phyloP scores from a whole-genome alignment of 2,888 invertebrate species.

The Melinopterus prodromus region DNA sequence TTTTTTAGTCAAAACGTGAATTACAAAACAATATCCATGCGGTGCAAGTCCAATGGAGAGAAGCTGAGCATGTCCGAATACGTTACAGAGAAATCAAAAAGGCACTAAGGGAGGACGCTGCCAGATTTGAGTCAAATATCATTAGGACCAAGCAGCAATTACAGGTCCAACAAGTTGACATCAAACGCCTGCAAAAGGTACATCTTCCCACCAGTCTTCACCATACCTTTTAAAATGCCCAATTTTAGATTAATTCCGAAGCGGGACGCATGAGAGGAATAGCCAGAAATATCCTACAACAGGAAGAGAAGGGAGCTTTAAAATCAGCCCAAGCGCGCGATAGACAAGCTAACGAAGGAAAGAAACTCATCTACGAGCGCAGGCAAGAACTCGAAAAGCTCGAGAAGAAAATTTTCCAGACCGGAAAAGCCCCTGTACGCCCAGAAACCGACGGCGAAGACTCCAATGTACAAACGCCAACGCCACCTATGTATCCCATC shows the following conservation, averaged over 20 bases:
- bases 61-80: constrained; percentile 80
- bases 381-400: constrained; percentile 78
- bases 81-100: constrained; percentile 78
- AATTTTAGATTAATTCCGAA: constrained; percentile 74
- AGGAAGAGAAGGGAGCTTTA: constrained; percentile 75
- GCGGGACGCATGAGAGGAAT: constrained; percentile 76
- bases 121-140: constrained; percentile 77
- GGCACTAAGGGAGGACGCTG: constrained; percentile 74
- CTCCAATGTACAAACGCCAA: constrained; percentile 43
- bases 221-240: not conserved
- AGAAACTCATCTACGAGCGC: constrained; percentile 75
- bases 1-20: constrained; percentile 67
- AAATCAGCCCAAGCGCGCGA: constrained; percentile 73
- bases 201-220: not conserved
- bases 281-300: constrained; percentile 72
- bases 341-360: constrained; percentile 69
- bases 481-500: constrained; percentile 50
- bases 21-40: constrained; percentile 85
- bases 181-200: constrained; percentile 72
- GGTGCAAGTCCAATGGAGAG: constrained; percentile 82
- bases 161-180: constrained; percentile 75
- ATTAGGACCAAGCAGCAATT: constrained; percentile 74
- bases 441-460: constrained; percentile 55
- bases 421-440: constrained; percentile 59
- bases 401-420: constrained; percentile 79